phyloP scores from a whole-genome alignment of 2,888 invertebrate species.

The Tetheella fluctuosa region DNA sequence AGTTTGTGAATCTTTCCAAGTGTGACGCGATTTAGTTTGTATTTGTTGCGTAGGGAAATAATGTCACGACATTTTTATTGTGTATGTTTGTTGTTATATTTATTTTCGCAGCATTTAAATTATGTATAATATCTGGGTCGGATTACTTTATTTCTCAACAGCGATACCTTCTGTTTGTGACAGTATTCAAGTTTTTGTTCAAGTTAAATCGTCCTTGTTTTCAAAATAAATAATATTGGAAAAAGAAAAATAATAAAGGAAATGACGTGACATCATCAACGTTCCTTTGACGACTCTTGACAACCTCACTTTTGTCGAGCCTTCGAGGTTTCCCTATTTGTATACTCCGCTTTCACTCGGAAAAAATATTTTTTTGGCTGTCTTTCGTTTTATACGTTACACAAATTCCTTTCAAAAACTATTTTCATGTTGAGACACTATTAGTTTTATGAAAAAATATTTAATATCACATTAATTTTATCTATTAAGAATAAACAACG shows the following conservation, averaged over 20 bases:
- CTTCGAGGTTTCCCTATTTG: background rate
- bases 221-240: background rate
- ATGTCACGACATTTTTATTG: background rate
- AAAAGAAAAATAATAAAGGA: conserved; percentile 5
- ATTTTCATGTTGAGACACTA: background rate
- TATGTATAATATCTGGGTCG: background rate
- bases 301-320: background rate
- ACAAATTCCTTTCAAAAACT: background rate
- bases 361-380: background rate
- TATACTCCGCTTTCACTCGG: background rate
- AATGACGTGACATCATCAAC: conserved; percentile 6
- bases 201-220: conserved; percentile 2
- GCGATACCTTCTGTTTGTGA: background rate
- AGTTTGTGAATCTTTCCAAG: conserved; percentile 56
- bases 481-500: too few relatives aligned
- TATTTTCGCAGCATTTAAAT: background rate
- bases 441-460: background rate
- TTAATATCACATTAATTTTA: too few relatives aligned
- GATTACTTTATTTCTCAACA: background rate
- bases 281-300: conserved; percentile 7
- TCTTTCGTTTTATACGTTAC: background rate
- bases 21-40: conserved; percentile 54
- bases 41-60: conserved; percentile 19
- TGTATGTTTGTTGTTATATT: background rate
- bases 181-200: background rate